phyloP scores from a whole-genome alignment of 2,888 invertebrate genomes.

The Neria commutata region DNA sequence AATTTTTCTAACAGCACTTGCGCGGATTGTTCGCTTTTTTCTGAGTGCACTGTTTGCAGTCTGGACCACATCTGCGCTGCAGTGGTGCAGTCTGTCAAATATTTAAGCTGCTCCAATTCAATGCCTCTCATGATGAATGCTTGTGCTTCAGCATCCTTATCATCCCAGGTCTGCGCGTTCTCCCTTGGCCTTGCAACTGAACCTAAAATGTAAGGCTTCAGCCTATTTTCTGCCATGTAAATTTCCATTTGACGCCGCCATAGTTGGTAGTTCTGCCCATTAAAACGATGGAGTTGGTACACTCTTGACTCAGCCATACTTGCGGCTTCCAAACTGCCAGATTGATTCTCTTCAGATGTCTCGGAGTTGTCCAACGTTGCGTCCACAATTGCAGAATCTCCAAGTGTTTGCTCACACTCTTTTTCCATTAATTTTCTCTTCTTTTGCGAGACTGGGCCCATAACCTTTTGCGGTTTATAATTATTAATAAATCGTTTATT shows the following conservation, averaged over 20 bases:
- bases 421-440: too few relatives aligned
- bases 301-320: conserved; percentile 8
- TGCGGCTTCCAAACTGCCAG: too few relatives aligned
- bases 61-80: conserved; percentile 30
- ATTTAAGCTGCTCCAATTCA: conserved; percentile 27
- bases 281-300: conserved; percentile 8
- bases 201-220: conserved; percentile 22
- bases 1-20: conserved; percentile 30
- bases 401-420: too few relatives aligned
- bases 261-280: conserved; percentile 11
- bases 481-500: too few relatives aligned
- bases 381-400: background rate
- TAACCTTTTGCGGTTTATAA: too few relatives aligned
- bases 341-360: background rate
- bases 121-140: conserved; percentile 26
- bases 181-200: background rate
- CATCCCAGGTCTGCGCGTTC: conserved; percentile 18
- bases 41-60: conserved; percentile 29
- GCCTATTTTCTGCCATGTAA: conserved; percentile 19
- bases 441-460: too few relatives aligned
- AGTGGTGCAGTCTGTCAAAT: conserved; percentile 24
- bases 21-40: conserved; percentile 29
- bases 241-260: conserved; percentile 20
- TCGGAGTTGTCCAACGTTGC: background rate
- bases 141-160: conserved; percentile 27